Percentiles rank a stretch among this genome's conserved stretches.
phyloP scores from a whole-genome alignment of 2,888 invertebrate genomes.

The Eurois occulta region DNA sequence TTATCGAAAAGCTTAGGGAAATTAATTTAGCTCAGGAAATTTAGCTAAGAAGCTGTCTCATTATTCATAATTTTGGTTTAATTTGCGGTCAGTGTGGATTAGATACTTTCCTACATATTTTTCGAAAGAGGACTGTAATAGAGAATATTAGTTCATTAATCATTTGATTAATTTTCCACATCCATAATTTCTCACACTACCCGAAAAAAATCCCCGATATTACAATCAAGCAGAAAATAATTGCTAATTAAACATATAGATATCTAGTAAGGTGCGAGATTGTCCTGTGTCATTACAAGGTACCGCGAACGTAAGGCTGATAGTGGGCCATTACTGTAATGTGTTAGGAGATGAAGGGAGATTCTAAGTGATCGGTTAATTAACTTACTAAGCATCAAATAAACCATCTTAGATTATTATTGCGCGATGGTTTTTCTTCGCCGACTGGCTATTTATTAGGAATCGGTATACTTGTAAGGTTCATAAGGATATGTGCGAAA shows the following conservation, averaged over 20 bases:
- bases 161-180: background rate
- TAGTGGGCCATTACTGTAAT: constrained; percentile 69
- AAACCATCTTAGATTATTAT: constrained; percentile 58
- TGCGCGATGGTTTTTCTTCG: constrained; percentile 37
- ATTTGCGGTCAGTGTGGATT: no score
- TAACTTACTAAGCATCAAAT: constrained; percentile 59
- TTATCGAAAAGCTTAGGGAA: background rate
- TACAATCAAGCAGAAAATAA: constrained; percentile 38
- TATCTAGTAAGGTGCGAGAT: constrained; percentile 48
- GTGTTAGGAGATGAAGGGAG: constrained; percentile 59
- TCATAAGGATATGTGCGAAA: background rate
- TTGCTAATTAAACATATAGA: constrained; percentile 60
- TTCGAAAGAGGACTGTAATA: background rate
- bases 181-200: background rate
- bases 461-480: background rate
- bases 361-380: constrained; percentile 59
- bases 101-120: background rate
- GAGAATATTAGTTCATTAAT: background rate
- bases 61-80: no score
- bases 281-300: constrained; percentile 62
- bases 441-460: constrained; percentile 1
- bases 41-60: background rate
- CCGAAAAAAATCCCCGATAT: background rate
- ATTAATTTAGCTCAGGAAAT: background rate
- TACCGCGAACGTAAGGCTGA: constrained; percentile 62